These are phyloP conservation scores for Austrofundulus limnaeus DNA, from an alignment of 2,113 vertebrate species.

Conservation along the genomic window DNA sequence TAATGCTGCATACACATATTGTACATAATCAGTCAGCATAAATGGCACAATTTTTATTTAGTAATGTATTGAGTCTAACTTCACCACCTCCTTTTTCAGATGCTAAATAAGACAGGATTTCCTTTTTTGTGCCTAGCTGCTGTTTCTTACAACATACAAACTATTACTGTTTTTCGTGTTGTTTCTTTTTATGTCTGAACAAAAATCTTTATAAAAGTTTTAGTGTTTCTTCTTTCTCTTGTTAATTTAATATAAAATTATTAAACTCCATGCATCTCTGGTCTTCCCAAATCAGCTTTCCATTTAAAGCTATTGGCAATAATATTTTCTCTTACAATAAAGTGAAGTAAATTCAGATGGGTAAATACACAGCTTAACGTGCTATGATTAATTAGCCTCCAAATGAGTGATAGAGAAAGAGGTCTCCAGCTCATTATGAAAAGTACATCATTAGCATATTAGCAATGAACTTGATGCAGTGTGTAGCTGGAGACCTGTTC, in stretches of 20 bases:
- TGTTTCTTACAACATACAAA: too few relatives aligned
- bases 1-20: background rate
- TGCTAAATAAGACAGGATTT: background rate
- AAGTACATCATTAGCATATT: slow-evolving; percentile 47
- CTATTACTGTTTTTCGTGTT: too few relatives aligned
- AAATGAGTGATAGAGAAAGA: slow-evolving; percentile 57
- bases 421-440: slow-evolving; percentile 62
- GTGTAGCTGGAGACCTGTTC: slow-evolving; percentile 26
- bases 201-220: background rate
- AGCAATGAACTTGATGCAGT: slow-evolving; percentile 12
- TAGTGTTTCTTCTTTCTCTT: too few relatives aligned
- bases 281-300: slow-evolving; percentile 20
- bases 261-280: slow-evolving; percentile 25
- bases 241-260: slow-evolving; percentile 23
- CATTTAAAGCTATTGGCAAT: slow-evolving; percentile 12
- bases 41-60: background rate
- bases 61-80: background rate
- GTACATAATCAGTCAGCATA: background rate
- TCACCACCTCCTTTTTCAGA: background rate
- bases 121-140: background rate
- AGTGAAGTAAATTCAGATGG: slow-evolving; percentile 43
- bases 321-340: background rate
- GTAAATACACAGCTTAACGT: slow-evolving; percentile 55
- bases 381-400: slow-evolving; percentile 64
- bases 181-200: too few relatives aligned